Evolutionary conservation across 1,140 invertebrate species (phyloP), one percentile per base, ranked within the genome.

Genomic region (Hyphantria cunea): DNA sequence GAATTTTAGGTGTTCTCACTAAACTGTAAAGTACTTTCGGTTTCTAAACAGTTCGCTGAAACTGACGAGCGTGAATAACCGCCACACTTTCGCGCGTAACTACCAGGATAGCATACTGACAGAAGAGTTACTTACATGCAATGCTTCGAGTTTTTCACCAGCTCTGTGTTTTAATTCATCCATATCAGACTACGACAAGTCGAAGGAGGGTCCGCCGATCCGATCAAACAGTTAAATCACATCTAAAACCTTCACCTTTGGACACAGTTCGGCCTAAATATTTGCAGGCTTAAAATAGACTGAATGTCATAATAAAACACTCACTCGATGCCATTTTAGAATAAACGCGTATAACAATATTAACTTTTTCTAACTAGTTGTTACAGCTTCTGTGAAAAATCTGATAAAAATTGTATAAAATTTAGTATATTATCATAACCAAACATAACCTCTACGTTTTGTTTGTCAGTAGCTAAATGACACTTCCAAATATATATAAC

Each of bases 211-310:
- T 74, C 59, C 62, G 59, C 64, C 65, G 78, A 62, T 66, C 65
- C 70, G 74, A 72, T 78, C 63, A 63, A 65, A 76, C 58, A 69
- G 62, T 69, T 76, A 81, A 80, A 76, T 79, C 76, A 80, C 77
- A 78, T 68, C 70, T 67, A 84, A 84, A 87, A 75, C 77, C 82
- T 84, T 83, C 82, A 89, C 86, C 86, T 89, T 89, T 89, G 86
- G 78, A 82, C 84, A 69, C 70, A 80, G 85, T 79, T 76, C 79
- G 84, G 66, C 75, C 80, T 78, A 86, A 83, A 84, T 80, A 75
- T 70, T 73, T 74, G 42, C 59, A 69, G 49, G 71, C 78, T 78
- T 64, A 85, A 87, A 87, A 88, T 88, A 89, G 85, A 88, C 69
- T 63, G 53, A 77, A 84, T 79, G 80, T 74, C 77, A 80, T 68